Evolutionary conservation across 2,888 invertebrate species (phyloP).

Genomic region (Rhingia campestris): DNA sequence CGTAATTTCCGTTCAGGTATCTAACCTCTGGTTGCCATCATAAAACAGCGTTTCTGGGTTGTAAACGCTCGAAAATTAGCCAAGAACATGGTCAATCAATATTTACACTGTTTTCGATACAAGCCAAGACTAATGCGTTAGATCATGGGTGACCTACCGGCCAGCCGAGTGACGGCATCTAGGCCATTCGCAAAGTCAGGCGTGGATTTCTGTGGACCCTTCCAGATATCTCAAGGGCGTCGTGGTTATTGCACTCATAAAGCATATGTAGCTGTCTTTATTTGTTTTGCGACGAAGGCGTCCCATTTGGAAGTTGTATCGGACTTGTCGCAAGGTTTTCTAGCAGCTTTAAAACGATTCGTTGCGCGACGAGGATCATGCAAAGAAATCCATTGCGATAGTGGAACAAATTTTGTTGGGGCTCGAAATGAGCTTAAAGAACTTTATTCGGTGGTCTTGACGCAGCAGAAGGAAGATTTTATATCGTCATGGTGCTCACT

Average conservation of each 20-base stretch:
- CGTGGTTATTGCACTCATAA: not conserved
- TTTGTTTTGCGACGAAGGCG: not conserved
- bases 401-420: no score
- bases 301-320: not conserved
- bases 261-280: not conserved
- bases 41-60: no score
- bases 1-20: conserved; percentile 63
- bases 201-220: conserved; percentile 21
- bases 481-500: not conserved
- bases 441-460: no score
- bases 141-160: conserved; percentile 4
- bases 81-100: no score
- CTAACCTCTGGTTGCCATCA: no score
- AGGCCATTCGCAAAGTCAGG: conserved; percentile 8
- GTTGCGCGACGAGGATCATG: no score
- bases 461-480: no score
- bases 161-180: not conserved
- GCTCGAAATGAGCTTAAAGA: no score
- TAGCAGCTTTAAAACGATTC: no score
- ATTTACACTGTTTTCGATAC: conserved; percentile 14
- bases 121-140: not conserved
- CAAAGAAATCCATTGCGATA: no score
- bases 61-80: conserved; percentile 44
- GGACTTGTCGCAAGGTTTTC: not conserved
- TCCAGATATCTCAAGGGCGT: not conserved